These are phyloP conservation scores for Sinotaia quadrata DNA, from an alignment of 2,888 invertebrate genomes.

Conservation along the genomic window DNA sequence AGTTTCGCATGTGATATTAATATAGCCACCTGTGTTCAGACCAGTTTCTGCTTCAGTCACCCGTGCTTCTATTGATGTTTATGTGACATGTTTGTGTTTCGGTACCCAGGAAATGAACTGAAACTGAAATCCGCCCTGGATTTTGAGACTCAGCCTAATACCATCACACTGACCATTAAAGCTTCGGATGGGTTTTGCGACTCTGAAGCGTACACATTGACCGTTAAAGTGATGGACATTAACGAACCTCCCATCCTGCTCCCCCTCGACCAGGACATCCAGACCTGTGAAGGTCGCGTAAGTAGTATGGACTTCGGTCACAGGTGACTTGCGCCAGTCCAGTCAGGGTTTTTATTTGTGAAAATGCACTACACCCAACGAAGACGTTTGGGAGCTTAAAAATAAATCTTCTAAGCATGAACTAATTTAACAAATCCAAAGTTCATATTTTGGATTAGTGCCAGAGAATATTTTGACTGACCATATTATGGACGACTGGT, in stretches of 20 bases:
- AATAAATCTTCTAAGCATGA: no score
- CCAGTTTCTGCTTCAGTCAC: no score
- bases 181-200: conserved; percentile 31
- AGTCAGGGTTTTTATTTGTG: no score
- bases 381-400: no score
- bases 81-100: not conserved
- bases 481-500: no score
- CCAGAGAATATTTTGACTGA: no score
- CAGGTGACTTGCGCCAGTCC: not conserved
- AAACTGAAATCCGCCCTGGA: conserved; percentile 16
- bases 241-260: conserved; percentile 13
- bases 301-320: not conserved
- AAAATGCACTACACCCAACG: no score
- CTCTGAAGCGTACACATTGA: conserved; percentile 19
- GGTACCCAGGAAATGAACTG: conserved; percentile 3
- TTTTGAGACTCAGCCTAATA: conserved; percentile 25
- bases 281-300: conserved; percentile 15
- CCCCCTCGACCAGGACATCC: conserved; percentile 20
- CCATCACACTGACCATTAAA: conserved; percentile 16
- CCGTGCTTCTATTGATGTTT: no score
- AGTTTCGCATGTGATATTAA: no score
- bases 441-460: no score
- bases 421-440: no score
- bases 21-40: no score
- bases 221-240: conserved; percentile 23